These are phyloP conservation scores for Trematomus bernacchii DNA, from an alignment of 2,797 vertebrate genomes.

Conservation along the genomic window DNA sequence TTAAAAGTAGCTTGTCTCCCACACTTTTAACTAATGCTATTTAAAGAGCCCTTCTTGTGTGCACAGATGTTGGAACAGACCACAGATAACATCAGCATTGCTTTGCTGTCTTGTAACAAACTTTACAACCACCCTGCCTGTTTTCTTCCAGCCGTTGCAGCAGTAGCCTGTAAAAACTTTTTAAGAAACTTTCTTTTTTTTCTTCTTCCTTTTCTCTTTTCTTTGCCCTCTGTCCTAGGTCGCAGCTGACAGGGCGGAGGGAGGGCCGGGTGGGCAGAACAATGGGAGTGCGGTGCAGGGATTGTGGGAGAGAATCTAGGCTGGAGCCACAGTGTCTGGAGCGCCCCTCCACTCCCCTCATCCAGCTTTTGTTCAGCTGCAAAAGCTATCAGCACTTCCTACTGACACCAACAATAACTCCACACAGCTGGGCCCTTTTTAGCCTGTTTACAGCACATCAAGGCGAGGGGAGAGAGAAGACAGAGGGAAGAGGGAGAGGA, in stretches of 20 bases:
- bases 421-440: conserved; percentile 91
- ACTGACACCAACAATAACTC: conserved; percentile 92
- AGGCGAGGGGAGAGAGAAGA: conserved; percentile 80
- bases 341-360: conserved; percentile 89
- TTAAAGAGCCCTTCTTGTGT: conserved; percentile 46
- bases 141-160: conserved; percentile 72
- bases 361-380: conserved; percentile 93
- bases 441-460: conserved; percentile 92
- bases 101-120: conserved; percentile 64
- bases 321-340: conserved; percentile 91
- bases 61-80: conserved; percentile 56
- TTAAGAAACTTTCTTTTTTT: conserved; percentile 63
- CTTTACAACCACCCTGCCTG: conserved; percentile 65
- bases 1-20: conserved; percentile 26
- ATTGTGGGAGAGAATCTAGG: conserved; percentile 92
- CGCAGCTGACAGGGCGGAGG: conserved; percentile 84
- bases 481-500: conserved; percentile 76
- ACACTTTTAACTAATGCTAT: conserved; percentile 32
- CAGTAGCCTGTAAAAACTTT: conserved; percentile 82
- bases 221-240: conserved; percentile 83
- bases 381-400: conserved; percentile 93
- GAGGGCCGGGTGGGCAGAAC: conserved; percentile 85
- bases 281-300: conserved; percentile 89
- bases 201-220: conserved; percentile 24
- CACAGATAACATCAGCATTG: conserved; percentile 36